Evolutionary conservation across 2,888 invertebrate genomes (phyloP).

Genomic region (Augochlorella aurata): DNA sequence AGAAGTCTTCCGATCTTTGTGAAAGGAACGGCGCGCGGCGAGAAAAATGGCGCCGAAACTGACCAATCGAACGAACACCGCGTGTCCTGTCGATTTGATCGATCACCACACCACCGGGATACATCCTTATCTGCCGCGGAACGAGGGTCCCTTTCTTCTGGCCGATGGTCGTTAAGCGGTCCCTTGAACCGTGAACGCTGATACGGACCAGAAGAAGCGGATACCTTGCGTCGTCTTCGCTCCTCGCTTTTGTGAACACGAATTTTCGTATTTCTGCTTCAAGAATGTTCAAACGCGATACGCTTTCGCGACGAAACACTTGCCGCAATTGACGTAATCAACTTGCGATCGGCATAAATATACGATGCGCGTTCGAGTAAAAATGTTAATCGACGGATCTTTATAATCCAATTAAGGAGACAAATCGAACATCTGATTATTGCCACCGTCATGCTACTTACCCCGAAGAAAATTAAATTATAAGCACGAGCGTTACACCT

Average conservation of each 20-base stretch:
- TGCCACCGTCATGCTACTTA: neutral
- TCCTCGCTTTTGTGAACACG: neutral
- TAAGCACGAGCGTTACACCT: too few species aligned
- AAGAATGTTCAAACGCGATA: neutral
- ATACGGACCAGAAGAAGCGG: slow-evolving; percentile 27
- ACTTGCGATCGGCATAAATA: too few species aligned
- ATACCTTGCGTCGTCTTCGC: neutral
- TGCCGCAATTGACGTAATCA: too few species aligned
- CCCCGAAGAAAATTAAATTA: neutral
- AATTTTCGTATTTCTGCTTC: neutral
- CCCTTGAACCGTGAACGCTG: slow-evolving; percentile 45
- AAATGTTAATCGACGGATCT: neutral
- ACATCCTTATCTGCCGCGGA: slow-evolving; percentile 54
- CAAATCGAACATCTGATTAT: neutral
- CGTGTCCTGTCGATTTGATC: slow-evolving; percentile 64
- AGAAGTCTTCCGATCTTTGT: slow-evolving; percentile 48
- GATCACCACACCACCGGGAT: slow-evolving; percentile 53
- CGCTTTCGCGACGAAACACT: neutral
- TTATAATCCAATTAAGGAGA: neutral
- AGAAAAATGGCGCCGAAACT: slow-evolving; percentile 65
- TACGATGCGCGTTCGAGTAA: neutral
- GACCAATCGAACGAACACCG: slow-evolving; percentile 63
- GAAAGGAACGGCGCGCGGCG: slow-evolving; percentile 49
- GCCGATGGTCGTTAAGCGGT: slow-evolving; percentile 38
- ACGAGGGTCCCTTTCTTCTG: slow-evolving; percentile 32